Percentiles rank a stretch among this genome's conserved stretches.
phyloP scores from a whole-genome alignment of 92 coral and sea anemone genomes.

The Porites rus region DNA sequence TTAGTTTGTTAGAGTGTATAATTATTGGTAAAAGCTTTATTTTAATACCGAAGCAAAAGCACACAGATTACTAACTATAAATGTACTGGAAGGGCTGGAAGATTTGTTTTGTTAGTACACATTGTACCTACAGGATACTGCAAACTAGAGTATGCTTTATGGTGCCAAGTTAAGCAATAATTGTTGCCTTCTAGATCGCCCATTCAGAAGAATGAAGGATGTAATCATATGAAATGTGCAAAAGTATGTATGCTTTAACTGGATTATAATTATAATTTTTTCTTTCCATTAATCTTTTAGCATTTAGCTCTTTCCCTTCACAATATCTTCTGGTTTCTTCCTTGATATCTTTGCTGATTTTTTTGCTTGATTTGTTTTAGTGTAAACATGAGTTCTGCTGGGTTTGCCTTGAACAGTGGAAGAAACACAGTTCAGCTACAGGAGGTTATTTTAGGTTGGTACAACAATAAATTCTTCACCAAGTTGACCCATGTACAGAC shows the following conservation, averaged over 20 bases:
- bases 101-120: too few relatives aligned
- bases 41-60: too few relatives aligned
- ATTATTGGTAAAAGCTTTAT: too few relatives aligned
- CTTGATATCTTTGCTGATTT: neutral
- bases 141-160: neutral
- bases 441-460: slow-evolving; percentile 97
- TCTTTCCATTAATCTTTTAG: too few relatives aligned
- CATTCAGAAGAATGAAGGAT: slow-evolving; percentile 97
- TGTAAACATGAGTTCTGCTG: slow-evolving; percentile 95
- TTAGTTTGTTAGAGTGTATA: too few relatives aligned
- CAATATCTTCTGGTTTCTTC: too few relatives aligned
- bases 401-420: slow-evolving; percentile 97
- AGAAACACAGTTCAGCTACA: slow-evolving; percentile 96
- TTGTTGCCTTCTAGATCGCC: slow-evolving; percentile 72
- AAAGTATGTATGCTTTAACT: slow-evolving; percentile 63
- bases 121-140: neutral
- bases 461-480: too few relatives aligned
- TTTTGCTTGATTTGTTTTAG: slow-evolving; percentile 42
- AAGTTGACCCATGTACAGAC: too few relatives aligned
- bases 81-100: too few relatives aligned
- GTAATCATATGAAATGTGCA: slow-evolving; percentile 96
- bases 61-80: too few relatives aligned
- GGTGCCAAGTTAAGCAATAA: neutral
- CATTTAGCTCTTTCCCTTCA: too few relatives aligned
- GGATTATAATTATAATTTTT: neutral